A percentile compares a stretch with the other conserved stretches of the same genome.
These are phyloP conservation scores for Hydroisotoma schaefferi DNA, from an alignment of 2,888 invertebrate species.

Conservation along the genomic window DNA sequence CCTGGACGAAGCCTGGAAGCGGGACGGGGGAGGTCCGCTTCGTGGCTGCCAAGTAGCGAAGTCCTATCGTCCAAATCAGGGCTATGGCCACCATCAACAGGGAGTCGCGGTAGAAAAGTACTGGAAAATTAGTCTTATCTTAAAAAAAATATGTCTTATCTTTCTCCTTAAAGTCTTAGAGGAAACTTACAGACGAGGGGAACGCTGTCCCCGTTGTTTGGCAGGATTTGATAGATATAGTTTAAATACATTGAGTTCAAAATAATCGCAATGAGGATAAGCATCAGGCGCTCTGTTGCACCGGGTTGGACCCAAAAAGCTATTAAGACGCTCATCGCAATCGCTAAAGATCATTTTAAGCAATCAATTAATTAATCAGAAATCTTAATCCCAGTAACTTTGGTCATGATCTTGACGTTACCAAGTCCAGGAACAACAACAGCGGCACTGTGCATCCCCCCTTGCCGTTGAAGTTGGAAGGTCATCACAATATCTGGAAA, in stretches of 20 bases:
- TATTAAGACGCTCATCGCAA: conserved; percentile 43
- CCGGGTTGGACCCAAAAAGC: conserved; percentile 48
- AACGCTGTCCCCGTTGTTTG: conserved; percentile 46
- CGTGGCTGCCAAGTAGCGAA: conserved; percentile 46
- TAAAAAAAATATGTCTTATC: too few relatives aligned
- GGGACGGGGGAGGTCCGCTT: conserved; percentile 48
- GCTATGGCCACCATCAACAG: conserved; percentile 45
- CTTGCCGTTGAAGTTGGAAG: conserved; percentile 24
- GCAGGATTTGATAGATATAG: conserved; percentile 43
- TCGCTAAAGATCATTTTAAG: conserved; percentile 23
- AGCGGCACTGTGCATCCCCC: conserved; percentile 42
- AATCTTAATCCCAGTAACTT: neutral
- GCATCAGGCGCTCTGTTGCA: conserved; percentile 40
- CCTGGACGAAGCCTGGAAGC: conserved; percentile 40
- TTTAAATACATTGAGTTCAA: conserved; percentile 46
- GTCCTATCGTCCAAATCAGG: conserved; percentile 46
- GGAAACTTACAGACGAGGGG: conserved; percentile 43
- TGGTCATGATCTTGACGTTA: too few relatives aligned
- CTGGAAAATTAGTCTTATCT: conserved; percentile 12
- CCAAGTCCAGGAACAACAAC: conserved; percentile 47
- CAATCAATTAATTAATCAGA: neutral
- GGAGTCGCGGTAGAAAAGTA: conserved; percentile 47
- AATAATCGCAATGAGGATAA: conserved; percentile 38
- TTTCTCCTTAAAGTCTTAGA: conserved; percentile 3
- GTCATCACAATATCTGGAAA: conserved; percentile 39